Evolutionary conservation across 92 coral and sea anemone species (phyloP).

Genomic region (Scolanthus callimorphus): DNA sequence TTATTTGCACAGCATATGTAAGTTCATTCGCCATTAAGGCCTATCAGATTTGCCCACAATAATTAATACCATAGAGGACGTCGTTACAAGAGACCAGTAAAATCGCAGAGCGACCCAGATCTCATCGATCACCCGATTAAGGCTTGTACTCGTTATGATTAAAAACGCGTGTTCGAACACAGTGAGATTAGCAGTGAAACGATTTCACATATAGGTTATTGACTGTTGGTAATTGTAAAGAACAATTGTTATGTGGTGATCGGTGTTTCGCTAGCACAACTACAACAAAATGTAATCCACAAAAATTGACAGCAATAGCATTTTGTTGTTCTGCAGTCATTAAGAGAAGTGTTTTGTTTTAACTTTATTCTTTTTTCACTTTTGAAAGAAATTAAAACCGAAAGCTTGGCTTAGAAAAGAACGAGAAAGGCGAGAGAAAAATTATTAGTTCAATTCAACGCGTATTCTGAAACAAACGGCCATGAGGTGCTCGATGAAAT

Average conservation of each 20-base stretch:
- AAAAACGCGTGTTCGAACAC: not conserved
- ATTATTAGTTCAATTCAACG: too few relatives aligned
- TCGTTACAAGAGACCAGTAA: constrained; percentile 1
- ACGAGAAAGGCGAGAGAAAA: too few relatives aligned
- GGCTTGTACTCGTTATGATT: not conserved
- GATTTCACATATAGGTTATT: too few relatives aligned
- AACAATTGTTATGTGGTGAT: not conserved
- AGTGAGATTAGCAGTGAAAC: too few relatives aligned
- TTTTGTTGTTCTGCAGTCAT: too few relatives aligned
- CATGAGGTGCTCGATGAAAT: too few relatives aligned
- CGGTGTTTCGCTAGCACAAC: not conserved
- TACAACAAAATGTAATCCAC: not conserved
- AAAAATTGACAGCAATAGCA: not conserved
- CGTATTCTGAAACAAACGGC: too few relatives aligned
- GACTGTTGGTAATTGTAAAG: too few relatives aligned
- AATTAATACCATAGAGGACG: not conserved
- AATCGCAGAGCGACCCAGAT: not conserved
- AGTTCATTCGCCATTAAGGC: not conserved
- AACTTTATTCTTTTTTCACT: too few relatives aligned
- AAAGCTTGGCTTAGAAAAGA: too few relatives aligned
- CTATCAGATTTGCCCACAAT: not conserved
- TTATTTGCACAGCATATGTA: not conserved
- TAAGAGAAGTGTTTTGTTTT: too few relatives aligned
- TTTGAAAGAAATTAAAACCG: too few relatives aligned
- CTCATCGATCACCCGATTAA: not conserved